Percentiles rank a stretch among this genome's conserved stretches.
phyloP scores from a whole-genome alignment of 2,797 vertebrate species.

The Hylomyscus alleni region DNA sequence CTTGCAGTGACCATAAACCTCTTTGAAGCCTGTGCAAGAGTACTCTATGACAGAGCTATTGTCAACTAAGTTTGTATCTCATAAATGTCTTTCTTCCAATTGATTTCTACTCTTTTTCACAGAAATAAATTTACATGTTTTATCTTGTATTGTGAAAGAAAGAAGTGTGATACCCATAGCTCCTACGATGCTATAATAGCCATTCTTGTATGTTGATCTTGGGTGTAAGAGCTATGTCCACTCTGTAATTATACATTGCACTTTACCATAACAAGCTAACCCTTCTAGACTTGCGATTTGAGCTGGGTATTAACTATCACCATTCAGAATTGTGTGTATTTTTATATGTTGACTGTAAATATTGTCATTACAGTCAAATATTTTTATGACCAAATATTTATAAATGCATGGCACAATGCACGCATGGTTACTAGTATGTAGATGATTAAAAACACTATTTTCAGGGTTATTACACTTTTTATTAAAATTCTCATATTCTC shows the following conservation, averaged over 20 bases:
- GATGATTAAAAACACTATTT: conserved; percentile 78
- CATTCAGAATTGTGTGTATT: conserved; percentile 74
- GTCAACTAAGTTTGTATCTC: conserved; percentile 3
- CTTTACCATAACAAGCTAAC: conserved; percentile 68
- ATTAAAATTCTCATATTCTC: conserved; percentile 69
- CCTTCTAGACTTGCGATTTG: conserved; percentile 56
- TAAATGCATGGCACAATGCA: conserved; percentile 77
- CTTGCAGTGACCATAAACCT: not conserved
- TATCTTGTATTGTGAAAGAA: conserved; percentile 69
- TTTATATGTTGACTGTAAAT: conserved; percentile 75
- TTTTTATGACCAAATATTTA: conserved; percentile 79
- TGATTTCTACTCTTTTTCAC: conserved; percentile 66
- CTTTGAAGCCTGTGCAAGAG: conserved; percentile 56
- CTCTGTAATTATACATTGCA: conserved; percentile 72
- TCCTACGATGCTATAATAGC: conserved; percentile 68
- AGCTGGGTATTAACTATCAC: conserved; percentile 71
- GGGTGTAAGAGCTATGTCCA: conserved; percentile 55
- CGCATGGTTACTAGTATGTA: conserved; percentile 76
- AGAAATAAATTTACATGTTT: conserved; percentile 57
- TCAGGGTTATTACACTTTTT: conserved; percentile 76
- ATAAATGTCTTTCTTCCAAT: conserved; percentile 42
- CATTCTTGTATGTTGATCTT: conserved; percentile 79
- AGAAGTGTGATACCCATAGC: conserved; percentile 61
- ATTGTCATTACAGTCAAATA: conserved; percentile 67
- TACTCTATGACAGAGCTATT: conserved; percentile 56